These are phyloP conservation scores for Zaprionus capensis DNA, from an alignment of 1,140 invertebrate species.

Conservation along the genomic window DNA sequence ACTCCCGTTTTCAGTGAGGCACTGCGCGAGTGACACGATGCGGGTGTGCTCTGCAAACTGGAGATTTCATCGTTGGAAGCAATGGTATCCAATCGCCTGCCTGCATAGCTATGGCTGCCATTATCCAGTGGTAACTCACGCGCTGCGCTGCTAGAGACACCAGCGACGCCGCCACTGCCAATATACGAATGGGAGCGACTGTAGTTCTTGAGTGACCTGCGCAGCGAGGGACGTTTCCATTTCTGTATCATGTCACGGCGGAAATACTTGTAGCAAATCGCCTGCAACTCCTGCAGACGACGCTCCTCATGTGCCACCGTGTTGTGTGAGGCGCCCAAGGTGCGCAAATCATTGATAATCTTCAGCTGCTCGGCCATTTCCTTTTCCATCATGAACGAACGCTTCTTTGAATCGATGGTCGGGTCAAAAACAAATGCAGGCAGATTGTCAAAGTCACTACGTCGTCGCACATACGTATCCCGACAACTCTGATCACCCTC, in stretches of 20 bases:
- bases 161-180: constrained; percentile 42
- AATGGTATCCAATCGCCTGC: constrained; percentile 75
- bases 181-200: constrained; percentile 81
- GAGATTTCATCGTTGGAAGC: constrained; percentile 84
- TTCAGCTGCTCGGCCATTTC: constrained; percentile 98
- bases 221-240: constrained; percentile 78
- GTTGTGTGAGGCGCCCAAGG: constrained; percentile 94
- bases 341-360: constrained; percentile 95
- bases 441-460: constrained; percentile 88
- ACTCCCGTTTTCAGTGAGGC: constrained; percentile 88
- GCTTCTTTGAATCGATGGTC: constrained; percentile 93
- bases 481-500: constrained; percentile 87
- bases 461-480: constrained; percentile 83
- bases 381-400: constrained; percentile 97
- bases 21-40: constrained; percentile 89
- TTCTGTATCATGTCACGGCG: constrained; percentile 86
- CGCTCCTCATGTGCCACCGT: constrained; percentile 96
- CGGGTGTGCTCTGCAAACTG: constrained; percentile 89
- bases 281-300: constrained; percentile 95
- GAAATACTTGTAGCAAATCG: constrained; percentile 95
- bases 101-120: constrained; percentile 58
- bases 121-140: constrained; percentile 65
- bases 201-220: constrained; percentile 73
- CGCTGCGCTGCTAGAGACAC: constrained; percentile 26
- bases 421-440: constrained; percentile 95